Base-by-base conservation (phyloP, 2,797 vertebrate species). In the Cyprinella venusta region DNA sequence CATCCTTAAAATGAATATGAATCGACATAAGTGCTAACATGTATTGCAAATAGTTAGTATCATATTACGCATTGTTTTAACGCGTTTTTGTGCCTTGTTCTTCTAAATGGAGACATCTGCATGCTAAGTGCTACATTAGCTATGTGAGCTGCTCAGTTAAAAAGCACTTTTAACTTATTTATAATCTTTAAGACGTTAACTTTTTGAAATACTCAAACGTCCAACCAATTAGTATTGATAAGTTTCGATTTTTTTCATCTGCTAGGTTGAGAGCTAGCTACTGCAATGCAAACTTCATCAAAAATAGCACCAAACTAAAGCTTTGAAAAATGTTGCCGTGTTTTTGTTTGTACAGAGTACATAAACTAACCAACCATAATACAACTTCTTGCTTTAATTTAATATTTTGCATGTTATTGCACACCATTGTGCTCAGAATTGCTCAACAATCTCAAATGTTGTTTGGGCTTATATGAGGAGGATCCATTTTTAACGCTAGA, bases 91-190 rank as follows among this genome's bases (percentile, higher is more conserved):
- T 8, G 54, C 4, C 45, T 48, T 69, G 48, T 42, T 56, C 0
- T 50, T 61, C 16, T 45, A 8, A 38, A 61, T 70, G 21, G n/a
- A 78, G 40, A 9, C 8, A 65, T 50, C 18, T 26, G 67, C 24
- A 48, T 63, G 82, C 82, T 78, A 78, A 52, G 10, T 63, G 75
- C 82, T 78, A 71, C 65, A 63, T 71, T 79, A 78, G 82, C 82
- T 30, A 63, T 30, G 54, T 50, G 50, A 68, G 48, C 24, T 68
- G 26, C n/a, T 74, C 26, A 40, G 9, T 40, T 72, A 18, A 24
- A 59, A 50, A 2, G 13, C 70, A 33, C 48, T 12, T 21, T 48
- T n/a, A 8, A 36, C 50, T n/a, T 5, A 8, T 54, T 6, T 6
- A 63, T 33, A 24, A 21, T 38, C 26, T 33, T 63, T 30, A 18